Conservation (phyloP, 1,140 invertebrate species). For the Orussus abietinus region DNA sequence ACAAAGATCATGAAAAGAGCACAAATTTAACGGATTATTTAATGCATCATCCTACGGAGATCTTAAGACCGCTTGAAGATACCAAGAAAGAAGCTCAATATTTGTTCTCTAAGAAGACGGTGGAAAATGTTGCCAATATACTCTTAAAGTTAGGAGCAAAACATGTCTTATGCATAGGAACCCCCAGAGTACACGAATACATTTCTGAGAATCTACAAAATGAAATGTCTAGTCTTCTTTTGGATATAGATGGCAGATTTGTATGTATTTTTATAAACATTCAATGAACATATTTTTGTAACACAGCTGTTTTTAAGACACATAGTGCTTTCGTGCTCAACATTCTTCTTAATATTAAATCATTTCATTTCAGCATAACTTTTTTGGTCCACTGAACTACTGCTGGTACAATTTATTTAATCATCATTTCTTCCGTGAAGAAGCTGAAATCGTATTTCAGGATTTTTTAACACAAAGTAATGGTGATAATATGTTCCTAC, state of each 20-base stretch:
- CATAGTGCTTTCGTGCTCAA: neutral
- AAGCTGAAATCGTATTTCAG: conserved; percentile 54
- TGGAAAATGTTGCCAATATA: conserved; percentile 56
- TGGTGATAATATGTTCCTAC: conserved; percentile 59
- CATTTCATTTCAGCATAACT: conserved; percentile 57
- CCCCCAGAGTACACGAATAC: conserved; percentile 72
- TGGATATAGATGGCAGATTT: conserved; percentile 75
- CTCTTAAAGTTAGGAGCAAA: conserved; percentile 54
- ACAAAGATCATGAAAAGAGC: conserved; percentile 52
- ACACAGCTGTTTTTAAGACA: neutral
- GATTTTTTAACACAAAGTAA: conserved; percentile 59
- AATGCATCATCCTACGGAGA: conserved; percentile 56
- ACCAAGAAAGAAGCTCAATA: conserved; percentile 74
- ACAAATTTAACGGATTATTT: conserved; percentile 50
- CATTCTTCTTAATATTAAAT: neutral
- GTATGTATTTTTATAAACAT: conserved; percentile 37
- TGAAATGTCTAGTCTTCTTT: conserved; percentile 62
- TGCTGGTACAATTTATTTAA: conserved; percentile 88
- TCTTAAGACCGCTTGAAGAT: conserved; percentile 60
- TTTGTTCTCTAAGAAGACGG: conserved; percentile 61
- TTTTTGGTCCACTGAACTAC: conserved; percentile 66
- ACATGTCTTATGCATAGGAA: conserved; percentile 73
- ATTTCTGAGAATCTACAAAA: conserved; percentile 51
- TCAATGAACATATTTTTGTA: conserved; percentile 1
- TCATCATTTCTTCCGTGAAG: conserved; percentile 72